These are phyloP conservation scores for Onthophagus sagittarius DNA, from an alignment of 2,888 invertebrate species.

Conservation along the genomic window DNA sequence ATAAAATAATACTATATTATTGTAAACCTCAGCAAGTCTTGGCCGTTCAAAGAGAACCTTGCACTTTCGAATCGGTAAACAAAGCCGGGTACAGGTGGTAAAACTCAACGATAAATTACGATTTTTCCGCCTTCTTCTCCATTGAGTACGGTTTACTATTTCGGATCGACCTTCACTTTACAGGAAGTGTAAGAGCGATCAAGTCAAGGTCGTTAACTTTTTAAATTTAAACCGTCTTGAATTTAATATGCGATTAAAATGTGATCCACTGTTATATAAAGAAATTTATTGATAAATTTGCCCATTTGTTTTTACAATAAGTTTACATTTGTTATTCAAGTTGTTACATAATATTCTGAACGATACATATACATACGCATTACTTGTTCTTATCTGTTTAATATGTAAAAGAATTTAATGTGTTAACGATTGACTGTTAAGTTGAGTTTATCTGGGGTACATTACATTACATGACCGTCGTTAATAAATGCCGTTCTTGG, in stretches of 20 bases:
- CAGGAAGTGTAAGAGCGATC: not conserved
- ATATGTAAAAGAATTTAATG: not conserved
- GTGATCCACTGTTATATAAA: no score
- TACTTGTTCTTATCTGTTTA: not conserved
- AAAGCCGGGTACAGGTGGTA: not conserved
- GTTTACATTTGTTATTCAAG: not conserved
- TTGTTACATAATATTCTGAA: not conserved
- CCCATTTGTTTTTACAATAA: no score
- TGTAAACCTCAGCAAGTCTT: not conserved
- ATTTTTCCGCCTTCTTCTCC: not conserved
- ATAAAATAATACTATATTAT: not conserved
- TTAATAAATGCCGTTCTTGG: not conserved
- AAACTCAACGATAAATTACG: not conserved
- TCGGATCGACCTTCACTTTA: not conserved
- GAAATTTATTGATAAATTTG: no score
- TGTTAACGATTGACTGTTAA: not conserved
- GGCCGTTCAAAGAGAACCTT: not conserved
- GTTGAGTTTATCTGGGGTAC: not conserved
- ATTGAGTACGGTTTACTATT: not conserved
- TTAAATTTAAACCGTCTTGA: not conserved
- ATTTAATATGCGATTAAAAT: no score
- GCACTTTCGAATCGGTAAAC: not conserved
- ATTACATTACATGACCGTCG: not conserved
- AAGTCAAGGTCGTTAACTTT: not conserved
- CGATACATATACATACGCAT: not conserved